These are phyloP conservation scores for Lepidocyrtinus sp. DNA, from an alignment of 2,888 invertebrate species.

Conservation along the genomic window DNA sequence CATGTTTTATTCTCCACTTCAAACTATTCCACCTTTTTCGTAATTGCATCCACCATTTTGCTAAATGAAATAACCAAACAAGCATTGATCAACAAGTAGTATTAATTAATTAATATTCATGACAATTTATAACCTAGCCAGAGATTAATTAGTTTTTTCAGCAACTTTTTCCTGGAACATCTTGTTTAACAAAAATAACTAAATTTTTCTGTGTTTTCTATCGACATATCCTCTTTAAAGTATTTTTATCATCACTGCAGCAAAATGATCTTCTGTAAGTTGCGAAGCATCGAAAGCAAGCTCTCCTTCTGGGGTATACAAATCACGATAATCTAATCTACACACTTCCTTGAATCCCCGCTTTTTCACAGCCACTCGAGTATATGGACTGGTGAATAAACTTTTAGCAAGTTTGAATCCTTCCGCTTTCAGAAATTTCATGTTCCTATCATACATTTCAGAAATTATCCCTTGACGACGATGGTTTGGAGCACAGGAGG, in stretches of 20 bases:
- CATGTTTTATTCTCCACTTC: no score
- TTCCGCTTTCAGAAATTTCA: conserved; percentile 57
- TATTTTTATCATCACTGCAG: conserved; percentile 60
- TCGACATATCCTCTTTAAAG: conserved; percentile 15
- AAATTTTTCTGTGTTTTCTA: no score
- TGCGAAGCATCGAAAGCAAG: conserved; percentile 44
- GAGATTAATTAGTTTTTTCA: no score
- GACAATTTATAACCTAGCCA: no score
- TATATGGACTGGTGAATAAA: conserved; percentile 60
- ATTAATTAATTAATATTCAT: no score
- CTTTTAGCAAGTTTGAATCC: conserved; percentile 64
- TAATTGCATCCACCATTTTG: no score
- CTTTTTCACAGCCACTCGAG: conserved; percentile 45
- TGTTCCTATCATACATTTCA: conserved; percentile 57
- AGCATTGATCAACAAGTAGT: no score
- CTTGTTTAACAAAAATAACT: no score
- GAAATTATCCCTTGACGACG: conserved; percentile 46
- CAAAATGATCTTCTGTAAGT: conserved; percentile 58
- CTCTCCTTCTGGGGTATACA: conserved; percentile 55
- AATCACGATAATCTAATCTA: conserved; percentile 51
- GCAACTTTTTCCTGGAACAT: no score
- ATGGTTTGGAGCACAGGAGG: conserved; percentile 50
- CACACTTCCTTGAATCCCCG: conserved; percentile 62
- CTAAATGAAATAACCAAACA: no score
- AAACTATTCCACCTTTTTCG: no score